Base-by-base conservation (phyloP, 2,888 invertebrate species). In the Eupeodes latifasciatus region DNA sequence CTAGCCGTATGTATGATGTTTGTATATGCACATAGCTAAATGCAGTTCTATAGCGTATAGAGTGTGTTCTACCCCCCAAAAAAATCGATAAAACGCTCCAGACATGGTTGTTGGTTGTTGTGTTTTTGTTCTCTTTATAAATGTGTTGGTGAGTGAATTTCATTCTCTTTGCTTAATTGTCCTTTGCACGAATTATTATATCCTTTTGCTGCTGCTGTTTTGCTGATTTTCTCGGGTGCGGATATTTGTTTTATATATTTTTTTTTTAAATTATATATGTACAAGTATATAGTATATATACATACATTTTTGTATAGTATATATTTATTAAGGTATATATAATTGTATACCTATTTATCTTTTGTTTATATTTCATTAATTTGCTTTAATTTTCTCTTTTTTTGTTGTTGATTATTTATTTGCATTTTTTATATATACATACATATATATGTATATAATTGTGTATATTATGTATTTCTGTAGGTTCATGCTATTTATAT, bases 361-460 rank as follows among this genome's bases (percentile, higher is more conserved):
- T 87, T 84, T 84, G 80, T 84, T 84, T 72, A 84, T 87, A 87
- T 83, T 84, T 87, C 84, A 84, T 87, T 84, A 80, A 84, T 72
- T 76, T 40, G 61, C 53, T 67, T 78, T 74, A 74, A 78, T 78
- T 71, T 36, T 47, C 72, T 80, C 27, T 10, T 87, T 87, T 84
- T 57, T 74, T 74, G 67, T 40, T 40, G 40, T 40, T 83, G 49
- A 82, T 72, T 77, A 64, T 84, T 53, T 76, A 64, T 72, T 49
- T 85, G 64, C 40, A 49, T 67, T 66, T 7, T 40, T 40, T 36
- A 36, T 36, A 36, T 36, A 36, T 7, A 36, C 2, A 7, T 36
- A 36, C 5, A 40, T 9, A 7, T 40, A 40, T 40, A 40, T 5
- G 40, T 40, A 40, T 40, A 9, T 40, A 40, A 7, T 66, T 55